These are phyloP conservation scores for Calycopis cecrops DNA, from an alignment of 1,140 invertebrate species.

Conservation along the genomic window DNA sequence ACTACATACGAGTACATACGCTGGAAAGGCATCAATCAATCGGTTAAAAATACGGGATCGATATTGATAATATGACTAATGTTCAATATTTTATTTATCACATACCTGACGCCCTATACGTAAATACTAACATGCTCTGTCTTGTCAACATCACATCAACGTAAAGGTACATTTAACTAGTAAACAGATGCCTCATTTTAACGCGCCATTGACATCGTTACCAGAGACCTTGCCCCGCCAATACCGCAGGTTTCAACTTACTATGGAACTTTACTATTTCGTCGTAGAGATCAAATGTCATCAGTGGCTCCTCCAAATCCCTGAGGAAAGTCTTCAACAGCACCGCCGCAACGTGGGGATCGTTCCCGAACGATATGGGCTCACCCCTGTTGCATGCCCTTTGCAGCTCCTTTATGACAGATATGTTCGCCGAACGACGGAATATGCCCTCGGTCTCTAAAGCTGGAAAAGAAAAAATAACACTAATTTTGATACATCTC, in stretches of 20 bases:
- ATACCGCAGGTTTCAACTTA: slow-evolving; percentile 61
- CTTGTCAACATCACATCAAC: too few species aligned
- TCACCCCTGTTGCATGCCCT: slow-evolving; percentile 90
- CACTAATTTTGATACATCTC: too few species aligned
- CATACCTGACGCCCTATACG: too few species aligned
- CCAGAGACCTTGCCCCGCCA: neutral
- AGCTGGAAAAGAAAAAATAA: slow-evolving; percentile 75
- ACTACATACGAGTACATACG: too few species aligned
- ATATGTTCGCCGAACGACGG: slow-evolving; percentile 90
- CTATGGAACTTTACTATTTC: slow-evolving; percentile 95
- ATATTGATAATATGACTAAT: too few species aligned
- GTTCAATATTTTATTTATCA: too few species aligned
- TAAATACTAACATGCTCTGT: too few species aligned
- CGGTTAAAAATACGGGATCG: too few species aligned
- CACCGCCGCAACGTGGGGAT: slow-evolving; percentile 95
- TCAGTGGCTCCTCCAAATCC: slow-evolving; percentile 93
- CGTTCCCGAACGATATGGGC: slow-evolving; percentile 84
- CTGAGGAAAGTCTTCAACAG: slow-evolving; percentile 95
- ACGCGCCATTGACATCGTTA: too few species aligned
- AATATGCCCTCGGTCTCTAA: slow-evolving; percentile 97
- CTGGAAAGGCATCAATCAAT: too few species aligned
- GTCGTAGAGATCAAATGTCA: slow-evolving; percentile 96
- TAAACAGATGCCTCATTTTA: too few species aligned
- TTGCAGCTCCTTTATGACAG: slow-evolving; percentile 90
- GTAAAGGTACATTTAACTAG: too few species aligned